Evolutionary conservation across 37 sponge, comb jelly and placozoan species (phyloP), one percentile per base, ranked within the genome.

Genomic region (Lycopodina hypogea): DNA sequence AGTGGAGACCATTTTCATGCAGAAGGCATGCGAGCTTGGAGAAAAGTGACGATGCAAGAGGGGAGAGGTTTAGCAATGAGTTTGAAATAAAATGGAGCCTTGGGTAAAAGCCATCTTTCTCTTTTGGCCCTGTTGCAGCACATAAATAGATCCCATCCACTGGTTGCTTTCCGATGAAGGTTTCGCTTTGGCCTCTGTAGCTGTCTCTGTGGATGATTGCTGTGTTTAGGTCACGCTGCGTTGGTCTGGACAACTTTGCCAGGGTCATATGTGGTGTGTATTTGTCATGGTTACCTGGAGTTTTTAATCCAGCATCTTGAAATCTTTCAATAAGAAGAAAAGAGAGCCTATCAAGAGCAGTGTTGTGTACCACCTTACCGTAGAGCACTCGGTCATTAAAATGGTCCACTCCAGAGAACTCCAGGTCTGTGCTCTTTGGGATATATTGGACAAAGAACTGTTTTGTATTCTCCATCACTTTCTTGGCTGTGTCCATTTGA

Each of bases 251-350:
- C 18, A 95, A 77, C 69, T 89, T 93, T 19, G 92, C 64, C 1
- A 95, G 60, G 3, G 96, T 95, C 75, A 95, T 85, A 77, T 95
- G 96, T 2, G 96, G 90, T 39, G 83, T 92, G 76, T 71, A 95
- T 32, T 86, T 73, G 24, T 38, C 70, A 57, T 89, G 83, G 71
- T 95, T 95, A 0, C 96, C 96, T 28, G 96, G 96, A 0, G 96
- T 95, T 23, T 69, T 37, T 14, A 95, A 28, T 8, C 92, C 92
- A 26, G 92, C 93, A n/a, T 71, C 68, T 48, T 85, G 76, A 23
- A 95, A 72, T 51, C 57, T 74, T 56, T 92, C 81, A 33, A 92
- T 52, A 30, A 95, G 84, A 35, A 75, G 61, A 19, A 37, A 56
- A 0, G 81, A 84, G 51, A 95, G 75, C 22, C 70, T 83, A 0